These are phyloP conservation scores for Coelopa pilipes DNA, from an alignment of 2,888 invertebrate genomes.

Conservation along the genomic window DNA sequence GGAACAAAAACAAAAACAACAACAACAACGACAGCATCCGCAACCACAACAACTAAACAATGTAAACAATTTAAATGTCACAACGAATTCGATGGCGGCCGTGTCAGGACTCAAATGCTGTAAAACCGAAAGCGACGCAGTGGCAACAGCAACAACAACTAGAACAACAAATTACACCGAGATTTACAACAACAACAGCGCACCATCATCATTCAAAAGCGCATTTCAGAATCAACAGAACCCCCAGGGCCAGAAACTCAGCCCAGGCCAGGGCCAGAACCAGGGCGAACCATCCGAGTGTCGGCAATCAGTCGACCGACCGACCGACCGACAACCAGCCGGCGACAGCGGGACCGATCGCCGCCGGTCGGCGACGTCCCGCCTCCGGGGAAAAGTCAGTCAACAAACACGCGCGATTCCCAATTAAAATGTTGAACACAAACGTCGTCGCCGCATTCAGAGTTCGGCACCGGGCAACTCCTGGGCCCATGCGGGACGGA, in stretches of 20 bases:
- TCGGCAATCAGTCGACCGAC: not conserved
- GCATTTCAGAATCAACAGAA: constrained; percentile 20
- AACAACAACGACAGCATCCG: not conserved
- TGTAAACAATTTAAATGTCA: constrained; percentile 52
- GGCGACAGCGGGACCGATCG: constrained; percentile 5
- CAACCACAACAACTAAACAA: constrained; percentile 8
- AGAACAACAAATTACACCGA: too few species aligned
- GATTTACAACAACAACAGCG: too few species aligned
- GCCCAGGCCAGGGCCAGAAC: constrained; percentile 2
- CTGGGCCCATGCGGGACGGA: not conserved
- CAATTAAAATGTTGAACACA: constrained; percentile 32
- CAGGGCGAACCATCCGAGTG: not conserved
- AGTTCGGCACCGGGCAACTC: not conserved
- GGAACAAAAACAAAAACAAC: constrained; percentile 13
- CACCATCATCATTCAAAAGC: constrained; percentile 27
- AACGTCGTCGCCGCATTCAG: not conserved
- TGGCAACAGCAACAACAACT: too few species aligned
- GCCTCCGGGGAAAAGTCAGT: constrained; percentile 37
- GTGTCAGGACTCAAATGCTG: constrained; percentile 38
- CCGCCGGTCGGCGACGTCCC: not conserved
- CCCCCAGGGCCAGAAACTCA: constrained; percentile 2
- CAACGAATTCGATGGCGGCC: constrained; percentile 44
- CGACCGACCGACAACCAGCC: not conserved
- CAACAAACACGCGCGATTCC: constrained; percentile 30
- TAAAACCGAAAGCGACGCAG: constrained; percentile 11